Base-by-base conservation (phyloP, 2,113 vertebrate species). In the Danionella cerebrum region DNA sequence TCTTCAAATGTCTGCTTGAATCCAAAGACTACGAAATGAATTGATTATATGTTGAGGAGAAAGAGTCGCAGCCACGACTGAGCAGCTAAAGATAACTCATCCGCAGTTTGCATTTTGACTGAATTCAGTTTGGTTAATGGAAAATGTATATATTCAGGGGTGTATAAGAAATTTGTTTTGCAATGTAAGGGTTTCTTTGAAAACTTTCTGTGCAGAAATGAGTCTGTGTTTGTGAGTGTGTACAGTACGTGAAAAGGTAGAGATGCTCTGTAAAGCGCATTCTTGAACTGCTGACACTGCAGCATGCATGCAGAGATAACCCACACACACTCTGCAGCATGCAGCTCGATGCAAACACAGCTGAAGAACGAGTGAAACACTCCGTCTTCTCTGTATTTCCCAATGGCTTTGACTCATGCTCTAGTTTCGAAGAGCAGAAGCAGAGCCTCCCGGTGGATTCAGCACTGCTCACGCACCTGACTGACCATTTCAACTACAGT, bases 201-300 rank as follows among this genome's bases (percentile, higher is more conserved):
- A n/a, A n/a, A n/a, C n/a, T n/a, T n/a, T 52, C 33, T 63, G 31
- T 36, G 21, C 16, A 53, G 22, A 24, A 33, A 52, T 52, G 19
- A 10, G 33, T 18, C 14, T 18, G 27, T 19, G 19, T 11, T 31
- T 25, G 33, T 12, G 29, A 18, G 47, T n/a, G 8, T 5, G 44
- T 47, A 6, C 0, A 6, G 67, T 44, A 41, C 16, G 16, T 35
- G 45, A 24, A 21, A 5, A 33, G 36, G 38, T 55, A 44, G 50
- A 55, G 51, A 35, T 55, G 38, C n/a, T 59, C 55, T 42, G 24
- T 59, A 59, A 59, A 59, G 38, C 14, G n/a, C 42, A 38, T 27
- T 44, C 57, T 44, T 45, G 51, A 53, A 63, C 48, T 63, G 48
- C 67, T 70, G 57, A 70, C 48, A 60, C 7, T 51, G 36, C 50